phyloP scores from a whole-genome alignment of 2,113 vertebrate genomes.

The Eulacestoma nigropectus region DNA sequence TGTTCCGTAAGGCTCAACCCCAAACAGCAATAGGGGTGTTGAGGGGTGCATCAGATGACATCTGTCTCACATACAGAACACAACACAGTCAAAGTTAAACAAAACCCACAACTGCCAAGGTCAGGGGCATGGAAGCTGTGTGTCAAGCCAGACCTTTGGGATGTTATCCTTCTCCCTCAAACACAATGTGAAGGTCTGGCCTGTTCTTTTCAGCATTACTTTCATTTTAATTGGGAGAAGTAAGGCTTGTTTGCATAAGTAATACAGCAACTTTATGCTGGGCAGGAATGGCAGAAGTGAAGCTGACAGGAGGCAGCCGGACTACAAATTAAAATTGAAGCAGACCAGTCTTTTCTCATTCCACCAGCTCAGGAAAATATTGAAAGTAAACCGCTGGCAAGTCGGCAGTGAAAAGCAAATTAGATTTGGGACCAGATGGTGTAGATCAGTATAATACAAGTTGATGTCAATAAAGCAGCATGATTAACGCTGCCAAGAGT shows the following conservation, averaged over 20 bases:
- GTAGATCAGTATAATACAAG: constrained; percentile 60
- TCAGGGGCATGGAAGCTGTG: fast-evolving
- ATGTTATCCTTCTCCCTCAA: background rate
- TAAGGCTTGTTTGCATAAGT: background rate
- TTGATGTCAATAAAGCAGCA: constrained; percentile 44
- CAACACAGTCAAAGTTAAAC: background rate
- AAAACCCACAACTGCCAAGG: background rate
- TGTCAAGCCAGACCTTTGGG: background rate
- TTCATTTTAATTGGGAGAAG: background rate
- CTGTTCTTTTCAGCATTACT: background rate
- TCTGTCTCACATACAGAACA: background rate
- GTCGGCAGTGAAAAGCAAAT: constrained; percentile 56
- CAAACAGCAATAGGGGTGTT: background rate
- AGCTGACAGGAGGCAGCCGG: constrained; percentile 21
- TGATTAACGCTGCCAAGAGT: constrained; percentile 57
- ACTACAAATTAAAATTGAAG: constrained; percentile 54
- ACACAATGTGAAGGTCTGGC: background rate
- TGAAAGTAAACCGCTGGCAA: constrained; percentile 46
- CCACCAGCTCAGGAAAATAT: constrained; percentile 38
- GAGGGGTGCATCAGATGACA: background rate
- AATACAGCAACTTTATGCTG: background rate
- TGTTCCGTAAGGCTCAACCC: background rate
- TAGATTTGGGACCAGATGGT: constrained; percentile 60
- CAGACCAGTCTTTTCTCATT: constrained; percentile 49
- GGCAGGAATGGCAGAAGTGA: background rate